Evolutionary conservation across 1,140 invertebrate species (phyloP), one percentile per base, ranked within the genome.

Genomic region (Brachionus paranguensis): DNA sequence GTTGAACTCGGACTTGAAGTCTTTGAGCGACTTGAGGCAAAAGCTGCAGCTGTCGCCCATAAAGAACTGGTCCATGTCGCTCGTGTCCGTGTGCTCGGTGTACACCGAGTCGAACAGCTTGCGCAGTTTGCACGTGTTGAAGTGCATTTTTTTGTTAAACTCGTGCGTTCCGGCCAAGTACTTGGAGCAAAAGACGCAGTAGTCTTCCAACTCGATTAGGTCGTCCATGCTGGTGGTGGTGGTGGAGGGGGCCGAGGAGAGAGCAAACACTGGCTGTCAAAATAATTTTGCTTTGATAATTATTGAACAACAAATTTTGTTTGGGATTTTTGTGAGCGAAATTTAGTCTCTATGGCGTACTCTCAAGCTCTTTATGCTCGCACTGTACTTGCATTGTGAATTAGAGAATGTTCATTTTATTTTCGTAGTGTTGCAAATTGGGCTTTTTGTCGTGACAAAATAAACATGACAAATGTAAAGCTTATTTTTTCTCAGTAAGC

Each of bases 111-210:
- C 78, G 41, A 81, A 43, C 29, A 81, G 53, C 53, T 81, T 81
- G 4, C 78, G 50, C 53, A 81, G 2, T 81, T 81, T 81, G 41
- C 78, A 81, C 7, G 78, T 81, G 14, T 81, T 81, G 33, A 43
- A 81, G 41, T 81, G 78, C 78, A 81, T 81, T 64, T 81, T 81
- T 68, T 81, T 81, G 53, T 81, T 81, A 14, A 81, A 81, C 14
- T 81, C 78, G 27, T 81, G 33, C 20, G 41, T 43, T n/a, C 55
- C 64, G 10, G 24, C 37, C 33, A 81, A 41, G 14, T 81, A 68
- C 17, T 81, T 81, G 24, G 78, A 81, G 64, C 78, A 81, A 33
- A 45, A 81, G 14, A 81, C 64, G 45, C 78, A 81, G 45, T 47
- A 24, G 33, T 81, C 78, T 65, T 81, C 78, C 20, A 50, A 76